Percentiles rank a stretch among this genome's conserved stretches.
Evolutionary conservation across 2,888 invertebrate genomes (phyloP).

Genomic region (Agonopterix alstromeriana): DNA sequence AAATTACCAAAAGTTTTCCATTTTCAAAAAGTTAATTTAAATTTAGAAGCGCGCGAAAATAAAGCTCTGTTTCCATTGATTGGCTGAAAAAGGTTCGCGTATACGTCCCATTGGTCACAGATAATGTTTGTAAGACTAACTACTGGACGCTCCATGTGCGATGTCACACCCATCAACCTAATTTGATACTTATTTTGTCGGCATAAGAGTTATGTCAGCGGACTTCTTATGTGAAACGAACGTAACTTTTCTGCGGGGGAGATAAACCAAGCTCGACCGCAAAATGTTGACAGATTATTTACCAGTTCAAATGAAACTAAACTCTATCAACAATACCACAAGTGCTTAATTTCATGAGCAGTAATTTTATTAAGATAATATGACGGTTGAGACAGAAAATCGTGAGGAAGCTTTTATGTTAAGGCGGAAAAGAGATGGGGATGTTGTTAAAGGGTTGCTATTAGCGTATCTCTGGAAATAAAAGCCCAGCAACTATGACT

Average conservation of each 20-base stretch:
- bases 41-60: constrained; percentile 42
- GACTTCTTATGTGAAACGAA: no score
- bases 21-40: constrained; percentile 32
- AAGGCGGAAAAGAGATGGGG: no score
- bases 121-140: constrained; percentile 65
- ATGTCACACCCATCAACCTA: neutral
- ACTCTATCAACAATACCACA: constrained; percentile 17
- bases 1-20: no score
- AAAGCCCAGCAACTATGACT: no score
- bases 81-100: constrained; percentile 58
- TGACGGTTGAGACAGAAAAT: no score
- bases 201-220: neutral
- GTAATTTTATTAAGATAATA: no score
- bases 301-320: constrained; percentile 19
- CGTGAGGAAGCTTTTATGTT: no score
- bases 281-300: constrained; percentile 59
- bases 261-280: constrained; percentile 66
- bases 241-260: constrained; percentile 44
- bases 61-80: constrained; percentile 44
- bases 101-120: constrained; percentile 71
- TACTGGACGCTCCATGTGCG: constrained; percentile 13
- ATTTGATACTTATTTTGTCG: neutral
- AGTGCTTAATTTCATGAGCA: neutral
- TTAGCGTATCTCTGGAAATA: no score
- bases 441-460: no score